Evolutionary conservation across 2,888 invertebrate genomes (phyloP), one percentile per base, ranked within the genome.

Genomic region (Drosophila anceps): DNA sequence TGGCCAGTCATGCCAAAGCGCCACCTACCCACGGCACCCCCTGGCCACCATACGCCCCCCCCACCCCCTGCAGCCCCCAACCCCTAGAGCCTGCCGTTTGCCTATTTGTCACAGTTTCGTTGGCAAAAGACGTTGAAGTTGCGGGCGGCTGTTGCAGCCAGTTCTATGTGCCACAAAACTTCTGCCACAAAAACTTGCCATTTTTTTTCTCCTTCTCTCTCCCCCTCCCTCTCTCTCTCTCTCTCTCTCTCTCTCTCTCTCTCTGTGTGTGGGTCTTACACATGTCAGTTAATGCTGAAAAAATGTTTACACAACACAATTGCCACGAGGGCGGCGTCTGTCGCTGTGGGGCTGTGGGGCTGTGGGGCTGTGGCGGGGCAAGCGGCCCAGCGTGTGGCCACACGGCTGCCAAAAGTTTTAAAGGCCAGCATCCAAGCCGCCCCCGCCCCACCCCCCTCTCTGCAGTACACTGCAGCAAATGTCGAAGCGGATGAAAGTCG

Each of bases 301-400:
- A 84, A 84, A 84, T 84, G 84, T 84, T 84, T 84, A 84, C 84
- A 84, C 86, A 84, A 84, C 86, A 84, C 86, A 84, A 84, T 84
- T 85, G 84, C 81, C 84, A 67, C 67, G 39, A 39, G 13, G 57
- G 61, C 4, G 20, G 58, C 39, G 50, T 39, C 37, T 31, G 57
- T 51, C n/a, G 27, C 15, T 24, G 27, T 20, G 13, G 8, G 24
- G 31, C n/a, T n/a, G n/a, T n/a, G n/a, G n/a, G n/a, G n/a, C n/a
- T n/a, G n/a, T n/a, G n/a, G n/a, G n/a, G n/a, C n/a, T n/a, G n/a
- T n/a, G 60, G 51, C 10, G 27, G 57, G 46, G 27, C 27, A 13
- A 10, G 39, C 29, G 33, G 37, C 69, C 46, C 64, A 63, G 65
- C 69, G 39, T 68, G 69, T 68, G 70, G 68, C 74, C 33, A 59